Conservation (phyloP, 2,113 vertebrate genomes). For the Malurus cyaneus region DNA sequence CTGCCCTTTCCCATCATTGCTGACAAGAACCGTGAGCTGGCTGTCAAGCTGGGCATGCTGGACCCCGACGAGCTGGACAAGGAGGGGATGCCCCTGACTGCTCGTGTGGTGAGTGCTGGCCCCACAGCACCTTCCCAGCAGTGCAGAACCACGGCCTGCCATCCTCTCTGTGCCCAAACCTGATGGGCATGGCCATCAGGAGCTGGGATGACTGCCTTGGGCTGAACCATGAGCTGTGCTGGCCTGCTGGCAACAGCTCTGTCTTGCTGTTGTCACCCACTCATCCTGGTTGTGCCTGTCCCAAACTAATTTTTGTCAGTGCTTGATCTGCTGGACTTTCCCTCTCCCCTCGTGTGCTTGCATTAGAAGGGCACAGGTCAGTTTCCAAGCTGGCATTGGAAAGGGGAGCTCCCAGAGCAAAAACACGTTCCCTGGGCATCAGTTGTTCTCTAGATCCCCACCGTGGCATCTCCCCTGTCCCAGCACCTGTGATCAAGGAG, state of each 20-base stretch:
- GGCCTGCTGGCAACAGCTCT: not conserved
- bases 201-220: not conserved
- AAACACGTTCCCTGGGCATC: not conserved
- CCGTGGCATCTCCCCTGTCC: not conserved
- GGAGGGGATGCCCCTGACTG: conserved; percentile 88
- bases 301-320: not conserved
- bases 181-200: not conserved
- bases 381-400: not conserved
- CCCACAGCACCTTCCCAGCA: not conserved
- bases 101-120: conserved; percentile 86
- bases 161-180: accelerated
- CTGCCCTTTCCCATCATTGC: conserved; percentile 96
- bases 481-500: not conserved
- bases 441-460: not conserved
- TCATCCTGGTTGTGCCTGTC: not conserved
- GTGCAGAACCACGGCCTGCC: not conserved
- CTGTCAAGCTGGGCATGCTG: conserved; percentile 90
- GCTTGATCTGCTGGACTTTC: not conserved
- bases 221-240: not conserved
- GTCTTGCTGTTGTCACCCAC: not conserved
- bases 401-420: not conserved
- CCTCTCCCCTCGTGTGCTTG: not conserved
- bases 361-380: not conserved
- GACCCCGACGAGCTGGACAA: conserved; percentile 91
- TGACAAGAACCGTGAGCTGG: conserved; percentile 85